Evolutionary conservation across 2,113 vertebrate species (phyloP), one percentile per base, ranked within the genome.

Genomic region (Alaudala cheleensis): DNA sequence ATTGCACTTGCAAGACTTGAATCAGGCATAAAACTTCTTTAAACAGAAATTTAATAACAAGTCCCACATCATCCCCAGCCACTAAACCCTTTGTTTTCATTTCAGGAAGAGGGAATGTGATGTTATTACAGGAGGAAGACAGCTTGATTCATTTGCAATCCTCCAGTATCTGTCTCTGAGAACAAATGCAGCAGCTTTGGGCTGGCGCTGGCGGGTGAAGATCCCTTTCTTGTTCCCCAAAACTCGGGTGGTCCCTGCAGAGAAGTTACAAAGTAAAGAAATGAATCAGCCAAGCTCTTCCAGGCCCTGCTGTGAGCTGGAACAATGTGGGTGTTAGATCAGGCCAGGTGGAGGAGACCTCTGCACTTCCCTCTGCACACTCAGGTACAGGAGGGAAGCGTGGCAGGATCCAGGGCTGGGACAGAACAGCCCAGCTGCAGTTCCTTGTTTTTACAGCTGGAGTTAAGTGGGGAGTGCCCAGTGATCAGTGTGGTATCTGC

Each of bases 141-240:
- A 96, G 66, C 96, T 97, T 3, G 98, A 99, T 93, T 98, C 98
- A 18, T 99, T 99, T 53, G 99, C 99, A 84, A 99, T 97, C 58
- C 84, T 98, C 99, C 99, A 99, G 98, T 99, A 99, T 67, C 99
- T 97, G 58, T 99, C 98, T 94, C 97, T 98, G 77, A 99, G 96
- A 93, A 99, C 80, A 95, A 99, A 99, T 0, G 99, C 99, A 5
- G 98, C 98, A 5, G 98, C 85, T 96, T 99, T 99, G 53, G 99
- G 99, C 81, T 99, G 99, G 69, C 99, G 97, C 67, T 99, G 98
- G 7, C 99, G 98, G 33, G 97, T 99, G 94, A 99, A 99, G 90
- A 99, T 97, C 22, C 99, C 99, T 91, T 99, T 99, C 94, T 98
- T 99, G 96, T 99, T 99, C 9, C 99, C 99, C 65, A 98, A 51